Evolutionary conservation across 2,113 vertebrate species (phyloP).

Genomic region (Atherinomorus stipes): DNA sequence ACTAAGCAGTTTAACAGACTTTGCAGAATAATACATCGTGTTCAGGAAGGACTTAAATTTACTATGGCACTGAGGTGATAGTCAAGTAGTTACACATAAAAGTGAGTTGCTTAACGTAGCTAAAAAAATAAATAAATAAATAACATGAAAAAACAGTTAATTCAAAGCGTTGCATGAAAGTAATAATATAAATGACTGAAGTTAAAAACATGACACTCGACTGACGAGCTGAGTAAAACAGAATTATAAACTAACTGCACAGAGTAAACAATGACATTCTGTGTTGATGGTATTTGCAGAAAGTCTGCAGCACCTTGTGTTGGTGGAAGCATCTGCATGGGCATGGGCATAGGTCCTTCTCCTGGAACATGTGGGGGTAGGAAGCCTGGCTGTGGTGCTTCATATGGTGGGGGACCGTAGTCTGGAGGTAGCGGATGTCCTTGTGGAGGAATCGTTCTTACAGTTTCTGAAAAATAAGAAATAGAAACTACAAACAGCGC

Average conservation of each 20-base stretch:
- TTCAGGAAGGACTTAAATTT: background rate
- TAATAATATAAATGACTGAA: too few relatives aligned
- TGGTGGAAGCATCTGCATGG: slow-evolving; percentile 71
- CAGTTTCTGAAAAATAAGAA: slow-evolving; percentile 67
- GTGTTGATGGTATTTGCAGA: background rate
- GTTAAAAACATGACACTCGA: too few relatives aligned
- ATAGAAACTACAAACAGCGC: background rate
- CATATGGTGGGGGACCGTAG: slow-evolving; percentile 93
- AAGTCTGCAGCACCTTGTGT: slow-evolving; percentile 81
- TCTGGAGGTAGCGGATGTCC: slow-evolving; percentile 89
- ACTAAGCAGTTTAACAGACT: rapidly evolving
- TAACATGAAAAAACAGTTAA: too few relatives aligned
- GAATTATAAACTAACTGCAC: background rate
- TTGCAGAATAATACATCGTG: background rate
- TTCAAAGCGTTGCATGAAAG: too few relatives aligned
- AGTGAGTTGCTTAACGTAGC: too few relatives aligned
- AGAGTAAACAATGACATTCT: background rate
- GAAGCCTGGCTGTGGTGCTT: slow-evolving; percentile 87
- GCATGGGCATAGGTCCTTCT: slow-evolving; percentile 84
- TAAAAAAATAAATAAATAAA: too few relatives aligned
- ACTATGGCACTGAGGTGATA: background rate
- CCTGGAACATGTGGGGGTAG: slow-evolving; percentile 89
- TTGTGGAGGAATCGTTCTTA: slow-evolving; percentile 84
- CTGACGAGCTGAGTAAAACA: background rate
- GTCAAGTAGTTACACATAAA: too few relatives aligned